These are phyloP conservation scores for Dromius quadrimaculatus DNA, from an alignment of 2,888 invertebrate species.

Conservation along the genomic window DNA sequence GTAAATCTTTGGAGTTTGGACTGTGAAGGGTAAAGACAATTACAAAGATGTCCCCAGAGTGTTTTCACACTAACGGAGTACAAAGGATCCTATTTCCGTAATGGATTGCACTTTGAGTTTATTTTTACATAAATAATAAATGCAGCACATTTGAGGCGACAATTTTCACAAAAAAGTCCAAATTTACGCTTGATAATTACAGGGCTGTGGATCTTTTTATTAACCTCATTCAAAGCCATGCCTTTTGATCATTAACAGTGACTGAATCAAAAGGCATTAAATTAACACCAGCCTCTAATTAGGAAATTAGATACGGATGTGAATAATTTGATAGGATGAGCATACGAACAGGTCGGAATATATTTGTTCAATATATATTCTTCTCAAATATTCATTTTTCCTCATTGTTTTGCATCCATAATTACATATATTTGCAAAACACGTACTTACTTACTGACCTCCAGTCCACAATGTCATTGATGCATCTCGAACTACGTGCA, in stretches of 20 bases:
- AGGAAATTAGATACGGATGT: neutral
- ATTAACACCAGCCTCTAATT: constrained; percentile 7
- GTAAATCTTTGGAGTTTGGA: too few species aligned
- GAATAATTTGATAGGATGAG: neutral
- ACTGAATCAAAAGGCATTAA: neutral
- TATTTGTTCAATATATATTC: neutral
- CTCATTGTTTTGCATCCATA: too few species aligned
- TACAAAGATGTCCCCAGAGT: too few species aligned
- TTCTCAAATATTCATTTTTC: neutral
- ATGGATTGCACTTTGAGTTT: too few species aligned
- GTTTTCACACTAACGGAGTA: neutral
- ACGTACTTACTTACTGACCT: too few species aligned
- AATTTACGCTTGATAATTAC: neutral
- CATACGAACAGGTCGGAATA: neutral
- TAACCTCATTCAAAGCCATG: neutral
- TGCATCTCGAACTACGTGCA: too few species aligned
- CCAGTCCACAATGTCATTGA: neutral
- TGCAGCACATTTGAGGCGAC: neutral
- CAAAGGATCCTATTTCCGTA: too few species aligned
- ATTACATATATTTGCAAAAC: too few species aligned
- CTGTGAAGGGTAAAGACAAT: too few species aligned
- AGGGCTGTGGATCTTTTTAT: neutral
- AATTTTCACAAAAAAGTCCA: neutral
- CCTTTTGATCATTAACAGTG: neutral
- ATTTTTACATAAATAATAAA: too few species aligned